These are phyloP conservation scores for Jordanella pulchra DNA, from an alignment of 2,797 vertebrate genomes.

Conservation along the genomic window DNA sequence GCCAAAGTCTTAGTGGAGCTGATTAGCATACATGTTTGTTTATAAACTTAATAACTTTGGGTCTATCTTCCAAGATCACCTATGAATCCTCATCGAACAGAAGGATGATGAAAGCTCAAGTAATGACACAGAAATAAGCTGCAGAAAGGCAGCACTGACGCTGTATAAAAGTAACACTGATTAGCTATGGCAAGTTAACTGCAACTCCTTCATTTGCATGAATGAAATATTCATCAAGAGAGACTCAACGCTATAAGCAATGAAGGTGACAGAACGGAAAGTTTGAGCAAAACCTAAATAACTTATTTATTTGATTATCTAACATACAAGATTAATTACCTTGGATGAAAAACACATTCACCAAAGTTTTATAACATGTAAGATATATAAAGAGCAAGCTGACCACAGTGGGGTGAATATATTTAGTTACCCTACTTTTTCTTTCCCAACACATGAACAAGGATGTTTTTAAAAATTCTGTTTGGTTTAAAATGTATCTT, in stretches of 20 bases:
- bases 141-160: slow-evolving; percentile 27
- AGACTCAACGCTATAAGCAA: slow-evolving; percentile 8
- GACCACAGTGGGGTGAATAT: neutral
- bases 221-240: slow-evolving; percentile 32
- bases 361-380: neutral
- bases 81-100: slow-evolving; percentile 31
- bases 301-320: neutral
- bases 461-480: too few relatives aligned
- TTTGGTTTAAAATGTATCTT: neutral
- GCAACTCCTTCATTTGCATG: slow-evolving; percentile 39
- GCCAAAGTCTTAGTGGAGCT: slow-evolving; percentile 7
- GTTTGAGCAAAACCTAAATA: slow-evolving; percentile 2
- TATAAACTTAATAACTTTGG: slow-evolving; percentile 37
- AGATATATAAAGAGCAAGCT: neutral
- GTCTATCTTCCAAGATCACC: slow-evolving; percentile 22
- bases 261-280: neutral
- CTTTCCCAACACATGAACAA: neutral
- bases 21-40: slow-evolving; percentile 44
- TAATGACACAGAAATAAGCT: slow-evolving; percentile 42
- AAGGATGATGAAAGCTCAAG: slow-evolving; percentile 64
- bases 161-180: slow-evolving; percentile 36
- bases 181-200: slow-evolving; percentile 36
- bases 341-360: neutral
- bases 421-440: neutral
- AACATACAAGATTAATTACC: neutral